Percentiles rank a stretch among this genome's conserved stretches.
These are phyloP conservation scores for Rousettus madagascariensis DNA, from an alignment of 2,797 vertebrate genomes.

Conservation along the genomic window DNA sequence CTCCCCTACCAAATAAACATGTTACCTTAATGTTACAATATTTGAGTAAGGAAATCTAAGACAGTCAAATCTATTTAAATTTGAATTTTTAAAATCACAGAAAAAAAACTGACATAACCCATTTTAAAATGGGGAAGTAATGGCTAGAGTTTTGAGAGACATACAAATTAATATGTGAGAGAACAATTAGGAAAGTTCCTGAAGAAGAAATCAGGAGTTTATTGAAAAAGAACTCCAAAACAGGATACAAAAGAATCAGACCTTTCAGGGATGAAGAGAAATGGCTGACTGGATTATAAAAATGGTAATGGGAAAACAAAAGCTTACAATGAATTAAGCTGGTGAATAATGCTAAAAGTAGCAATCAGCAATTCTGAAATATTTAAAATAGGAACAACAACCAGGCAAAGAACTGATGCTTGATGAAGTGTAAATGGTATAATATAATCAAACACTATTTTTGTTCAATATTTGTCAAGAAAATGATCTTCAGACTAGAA, in stretches of 20 bases:
- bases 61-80: neutral
- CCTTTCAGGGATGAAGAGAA: neutral
- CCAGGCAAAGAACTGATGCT: neutral
- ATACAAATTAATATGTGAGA: neutral
- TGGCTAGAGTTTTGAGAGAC: neutral
- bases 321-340: neutral
- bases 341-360: neutral
- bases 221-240: neutral
- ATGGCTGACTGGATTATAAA: neutral
- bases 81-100: neutral
- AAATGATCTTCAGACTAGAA: neutral
- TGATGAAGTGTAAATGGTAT: neutral
- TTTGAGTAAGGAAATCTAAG: neutral
- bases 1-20: neutral
- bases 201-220: neutral
- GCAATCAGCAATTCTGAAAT: neutral
- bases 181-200: neutral
- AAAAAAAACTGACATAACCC: neutral
- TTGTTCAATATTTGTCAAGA: slow-evolving; percentile 27
- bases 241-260: neutral
- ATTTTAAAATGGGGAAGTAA: neutral
- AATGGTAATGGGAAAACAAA: neutral
- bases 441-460: neutral
- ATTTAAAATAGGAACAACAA: neutral
- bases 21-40: neutral